These are phyloP conservation scores for Eupithecia vulgata DNA, from an alignment of 2,888 invertebrate species.

Conservation along the genomic window DNA sequence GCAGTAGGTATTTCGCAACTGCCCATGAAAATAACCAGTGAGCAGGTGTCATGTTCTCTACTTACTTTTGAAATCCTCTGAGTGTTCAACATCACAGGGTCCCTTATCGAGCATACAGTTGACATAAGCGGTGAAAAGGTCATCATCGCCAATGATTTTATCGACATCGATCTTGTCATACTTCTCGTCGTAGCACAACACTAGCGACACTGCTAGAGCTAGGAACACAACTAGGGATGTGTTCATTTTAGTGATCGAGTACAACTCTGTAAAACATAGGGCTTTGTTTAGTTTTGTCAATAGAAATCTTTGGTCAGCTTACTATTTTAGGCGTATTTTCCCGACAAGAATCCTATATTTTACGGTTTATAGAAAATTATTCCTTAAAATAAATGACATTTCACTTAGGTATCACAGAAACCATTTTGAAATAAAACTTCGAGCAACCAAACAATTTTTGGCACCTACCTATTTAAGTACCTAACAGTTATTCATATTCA, in stretches of 20 bases:
- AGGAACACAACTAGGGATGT: constrained; percentile 47
- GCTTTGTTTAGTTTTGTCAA: not conserved
- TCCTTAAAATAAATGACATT: too few species aligned
- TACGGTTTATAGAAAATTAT: too few species aligned
- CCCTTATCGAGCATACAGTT: constrained; percentile 72
- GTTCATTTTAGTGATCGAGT: constrained; percentile 51
- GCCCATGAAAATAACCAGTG: not conserved
- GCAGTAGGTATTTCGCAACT: not conserved
- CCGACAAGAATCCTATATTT: too few species aligned
- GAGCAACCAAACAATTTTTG: too few species aligned
- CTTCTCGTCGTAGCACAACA: constrained; percentile 66
- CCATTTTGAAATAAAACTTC: too few species aligned
- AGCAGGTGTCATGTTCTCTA: not conserved
- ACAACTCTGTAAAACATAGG: not conserved
- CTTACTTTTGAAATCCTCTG: constrained; percentile 68
- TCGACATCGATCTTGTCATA: constrained; percentile 72
- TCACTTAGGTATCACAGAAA: too few species aligned
- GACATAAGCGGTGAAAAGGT: constrained; percentile 60
- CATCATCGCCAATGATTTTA: constrained; percentile 66
- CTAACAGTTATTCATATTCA: too few species aligned
- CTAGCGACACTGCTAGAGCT: constrained; percentile 49
- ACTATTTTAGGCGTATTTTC: not conserved
- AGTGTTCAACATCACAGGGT: constrained; percentile 63
- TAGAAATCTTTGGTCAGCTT: not conserved
- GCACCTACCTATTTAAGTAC: too few species aligned